Evolutionary conservation across 2,888 invertebrate species (phyloP).

Genomic region (Pyrocoelia pectoralis): DNA sequence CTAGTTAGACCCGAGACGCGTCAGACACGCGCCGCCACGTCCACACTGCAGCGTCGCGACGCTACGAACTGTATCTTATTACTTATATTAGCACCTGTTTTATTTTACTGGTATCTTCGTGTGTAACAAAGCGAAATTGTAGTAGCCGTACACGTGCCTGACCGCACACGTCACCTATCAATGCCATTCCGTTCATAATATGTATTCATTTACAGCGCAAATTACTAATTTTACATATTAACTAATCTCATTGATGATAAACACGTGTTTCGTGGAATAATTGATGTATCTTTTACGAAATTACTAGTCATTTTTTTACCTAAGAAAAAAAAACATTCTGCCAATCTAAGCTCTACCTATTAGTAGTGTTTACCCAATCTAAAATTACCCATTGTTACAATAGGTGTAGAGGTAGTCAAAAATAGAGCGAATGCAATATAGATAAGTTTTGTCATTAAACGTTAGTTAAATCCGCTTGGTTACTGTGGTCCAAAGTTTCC

Average conservation of each 20-base stretch:
- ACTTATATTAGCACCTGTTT: conserved; percentile 52
- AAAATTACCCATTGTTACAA: too few species aligned
- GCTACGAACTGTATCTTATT: conserved; percentile 53
- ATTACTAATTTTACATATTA: conserved; percentile 17
- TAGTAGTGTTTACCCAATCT: too few species aligned
- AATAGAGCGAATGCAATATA: too few species aligned
- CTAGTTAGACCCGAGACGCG: conserved; percentile 61
- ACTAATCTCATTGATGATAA: conserved; percentile 25
- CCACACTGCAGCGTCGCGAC: conserved; percentile 51
- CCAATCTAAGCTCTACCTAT: too few species aligned
- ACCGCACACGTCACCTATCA: conserved; percentile 32
- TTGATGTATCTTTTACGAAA: not conserved
- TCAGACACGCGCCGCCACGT: conserved; percentile 60
- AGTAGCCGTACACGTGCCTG: conserved; percentile 28
- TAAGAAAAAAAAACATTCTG: not conserved
- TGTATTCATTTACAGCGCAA: conserved; percentile 26
- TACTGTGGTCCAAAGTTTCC: too few species aligned
- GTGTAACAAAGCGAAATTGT: conserved; percentile 31
- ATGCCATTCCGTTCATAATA: conserved; percentile 21
- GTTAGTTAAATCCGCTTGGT: too few species aligned
- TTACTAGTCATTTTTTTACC: not conserved
- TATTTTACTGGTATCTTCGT: conserved; percentile 51
- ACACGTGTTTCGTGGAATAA: conserved; percentile 19
- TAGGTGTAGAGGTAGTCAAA: too few species aligned
- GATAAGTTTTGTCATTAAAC: too few species aligned